Evolutionary conservation across 2,888 invertebrate species (phyloP).

Genomic region (Lasioglossum leucozonium): DNA sequence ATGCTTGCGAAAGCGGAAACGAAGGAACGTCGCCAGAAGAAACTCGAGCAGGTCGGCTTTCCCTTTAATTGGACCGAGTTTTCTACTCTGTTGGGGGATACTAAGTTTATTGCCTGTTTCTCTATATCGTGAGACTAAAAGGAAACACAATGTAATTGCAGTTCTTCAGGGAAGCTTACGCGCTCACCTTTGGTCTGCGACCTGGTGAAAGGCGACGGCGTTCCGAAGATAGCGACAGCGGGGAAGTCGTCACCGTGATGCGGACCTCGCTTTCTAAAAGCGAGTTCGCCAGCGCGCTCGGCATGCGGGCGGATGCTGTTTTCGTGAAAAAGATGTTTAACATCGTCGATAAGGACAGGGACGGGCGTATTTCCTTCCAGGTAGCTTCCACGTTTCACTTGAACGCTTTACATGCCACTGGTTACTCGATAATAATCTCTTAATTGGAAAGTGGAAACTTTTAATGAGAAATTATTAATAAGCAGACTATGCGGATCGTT

Average conservation of each 20-base stretch:
- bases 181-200: constrained; percentile 94
- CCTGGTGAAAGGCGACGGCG: constrained; percentile 91
- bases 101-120: not conserved
- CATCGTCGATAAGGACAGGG: constrained; percentile 97
- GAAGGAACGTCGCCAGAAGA: constrained; percentile 95
- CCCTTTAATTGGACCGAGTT: not conserved
- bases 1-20: constrained; percentile 97
- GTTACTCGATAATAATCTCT: not conserved
- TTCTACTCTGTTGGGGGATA: not conserved
- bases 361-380: constrained; percentile 97
- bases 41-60: constrained; percentile 88
- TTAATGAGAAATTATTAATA: too few relatives aligned
- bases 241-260: constrained; percentile 96
- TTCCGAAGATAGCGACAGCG: constrained; percentile 90
- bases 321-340: constrained; percentile 99
- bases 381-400: constrained; percentile 82
- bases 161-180: constrained; percentile 98
- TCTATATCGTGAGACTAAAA: not conserved
- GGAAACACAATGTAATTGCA: constrained; percentile 80
- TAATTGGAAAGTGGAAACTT: not conserved
- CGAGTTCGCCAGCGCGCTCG: constrained; percentile 97
- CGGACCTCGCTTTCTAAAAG: constrained; percentile 95
- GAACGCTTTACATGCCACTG: not conserved
- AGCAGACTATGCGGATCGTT: too few relatives aligned
- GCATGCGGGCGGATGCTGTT: constrained; percentile 97